Evolutionary conservation across 2,888 invertebrate species (phyloP), one percentile per base, ranked within the genome.

Genomic region (Cosmia pyralina): DNA sequence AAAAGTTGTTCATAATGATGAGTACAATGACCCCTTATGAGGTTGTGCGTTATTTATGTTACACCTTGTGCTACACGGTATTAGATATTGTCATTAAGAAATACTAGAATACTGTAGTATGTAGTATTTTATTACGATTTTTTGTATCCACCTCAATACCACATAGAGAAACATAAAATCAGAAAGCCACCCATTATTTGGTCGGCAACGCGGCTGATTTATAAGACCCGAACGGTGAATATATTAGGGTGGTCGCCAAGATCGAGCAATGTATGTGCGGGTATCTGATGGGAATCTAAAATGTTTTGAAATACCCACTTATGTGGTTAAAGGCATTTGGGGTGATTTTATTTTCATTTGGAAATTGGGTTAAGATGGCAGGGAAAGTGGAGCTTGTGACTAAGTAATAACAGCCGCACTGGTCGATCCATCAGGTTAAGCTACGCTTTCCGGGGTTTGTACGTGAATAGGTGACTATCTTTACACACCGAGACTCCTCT

Each of bases 201-300:
- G 69, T 67, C 52, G 41, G 57, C 41, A 79, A 41, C 46, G n/a
- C 11, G 52, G 22, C 19, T 85, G 88, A 89, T 89, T 89, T 89
- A 89, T 88, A 79, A 71, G 74, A 62, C 50, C 60, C 77, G 81
- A 85, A 86, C 83, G 75, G 81, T 85, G 89, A 90, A 90, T 90
- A 90, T 89, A 89, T 89, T 89, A 89, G 75, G 73, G 88, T 76
- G 69, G 72, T 59, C 48, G n/a, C 59, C 7, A 46, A 48, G 64
- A 76, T 53, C 74, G 72, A 59, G 80, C 41, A 59, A 83, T 77
- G 63, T 77, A 77, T 72, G 75, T 60, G 75, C 55, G 69, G 84
- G 13, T 69, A 64, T 71, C 73, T 59, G 70, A 83, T 74, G 60
- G n/a, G 46, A 58, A 83, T 74, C 70, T 74, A 66, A 81, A 79